Evolutionary conservation across 2,888 invertebrate species (phyloP).

Genomic region (Nymphalis polychloros): DNA sequence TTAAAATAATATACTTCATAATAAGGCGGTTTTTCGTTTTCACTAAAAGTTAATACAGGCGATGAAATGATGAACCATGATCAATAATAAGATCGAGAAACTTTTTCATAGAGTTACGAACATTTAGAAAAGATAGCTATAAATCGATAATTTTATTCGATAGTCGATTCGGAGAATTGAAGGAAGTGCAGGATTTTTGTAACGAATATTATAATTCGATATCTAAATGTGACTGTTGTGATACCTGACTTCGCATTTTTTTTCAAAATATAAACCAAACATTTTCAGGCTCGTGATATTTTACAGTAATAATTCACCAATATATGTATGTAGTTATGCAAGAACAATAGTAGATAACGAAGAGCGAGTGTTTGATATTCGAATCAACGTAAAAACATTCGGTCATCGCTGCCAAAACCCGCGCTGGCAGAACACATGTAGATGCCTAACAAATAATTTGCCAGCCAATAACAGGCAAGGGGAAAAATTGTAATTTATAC

Average conservation of each 20-base stretch:
- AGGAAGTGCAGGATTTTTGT: too few relatives aligned
- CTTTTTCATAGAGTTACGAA: too few relatives aligned
- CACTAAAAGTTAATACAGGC: too few relatives aligned
- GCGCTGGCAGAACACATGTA: constrained; percentile 28
- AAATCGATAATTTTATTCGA: too few relatives aligned
- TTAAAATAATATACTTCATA: too few relatives aligned
- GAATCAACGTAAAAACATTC: constrained; percentile 39
- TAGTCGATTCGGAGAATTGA: too few relatives aligned
- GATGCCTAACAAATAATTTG: constrained; percentile 41
- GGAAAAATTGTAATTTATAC: constrained; percentile 15
- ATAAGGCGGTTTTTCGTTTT: too few relatives aligned
- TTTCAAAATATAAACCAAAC: constrained; percentile 17
- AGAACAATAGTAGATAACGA: constrained; percentile 41
- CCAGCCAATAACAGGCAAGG: constrained; percentile 32
- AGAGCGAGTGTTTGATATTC: constrained; percentile 38
- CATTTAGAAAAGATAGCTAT: too few relatives aligned
- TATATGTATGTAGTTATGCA: constrained; percentile 39
- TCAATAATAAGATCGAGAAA: too few relatives aligned
- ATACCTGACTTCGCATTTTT: background rate
- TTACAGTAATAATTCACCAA: constrained; percentile 32
- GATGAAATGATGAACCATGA: too few relatives aligned
- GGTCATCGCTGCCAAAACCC: constrained; percentile 31
- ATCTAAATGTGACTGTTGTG: too few relatives aligned
- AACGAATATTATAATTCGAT: background rate
- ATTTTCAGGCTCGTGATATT: constrained; percentile 23